Conservation (phyloP, 2,113 vertebrate species). For the Charadrius vociferus region DNA sequence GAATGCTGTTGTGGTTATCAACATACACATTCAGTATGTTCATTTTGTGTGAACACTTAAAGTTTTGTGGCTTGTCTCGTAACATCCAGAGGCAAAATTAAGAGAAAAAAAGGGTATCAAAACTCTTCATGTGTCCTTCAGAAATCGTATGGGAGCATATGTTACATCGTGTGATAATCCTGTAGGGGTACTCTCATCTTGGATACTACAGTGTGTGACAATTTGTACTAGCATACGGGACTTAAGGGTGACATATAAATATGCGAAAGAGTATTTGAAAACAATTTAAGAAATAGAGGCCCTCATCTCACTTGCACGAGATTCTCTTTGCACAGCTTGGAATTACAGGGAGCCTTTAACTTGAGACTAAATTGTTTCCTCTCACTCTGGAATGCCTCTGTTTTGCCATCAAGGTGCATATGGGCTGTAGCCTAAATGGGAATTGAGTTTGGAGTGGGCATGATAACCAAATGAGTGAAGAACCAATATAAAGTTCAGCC, state of each 20-base stretch:
- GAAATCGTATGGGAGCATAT: fast-evolving
- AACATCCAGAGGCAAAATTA: neutral
- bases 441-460: neutral
- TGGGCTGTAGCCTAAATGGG: neutral
- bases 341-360: neutral
- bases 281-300: neutral
- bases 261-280: neutral
- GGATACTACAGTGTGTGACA: neutral
- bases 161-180: neutral
- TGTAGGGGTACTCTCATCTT: neutral
- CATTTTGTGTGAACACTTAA: neutral
- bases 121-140: neutral
- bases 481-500: neutral
- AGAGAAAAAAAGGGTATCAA: neutral
- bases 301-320: neutral
- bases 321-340: neutral
- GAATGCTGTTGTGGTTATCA: neutral
- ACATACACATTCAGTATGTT: neutral
- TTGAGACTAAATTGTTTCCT: neutral
- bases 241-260: neutral
- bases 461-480: neutral
- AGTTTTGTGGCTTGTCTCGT: neutral
- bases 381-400: neutral
- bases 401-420: fast-evolving
- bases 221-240: neutral